phyloP scores from a whole-genome alignment of 2,888 invertebrate genomes.

The Pasiphila rectangulata region DNA sequence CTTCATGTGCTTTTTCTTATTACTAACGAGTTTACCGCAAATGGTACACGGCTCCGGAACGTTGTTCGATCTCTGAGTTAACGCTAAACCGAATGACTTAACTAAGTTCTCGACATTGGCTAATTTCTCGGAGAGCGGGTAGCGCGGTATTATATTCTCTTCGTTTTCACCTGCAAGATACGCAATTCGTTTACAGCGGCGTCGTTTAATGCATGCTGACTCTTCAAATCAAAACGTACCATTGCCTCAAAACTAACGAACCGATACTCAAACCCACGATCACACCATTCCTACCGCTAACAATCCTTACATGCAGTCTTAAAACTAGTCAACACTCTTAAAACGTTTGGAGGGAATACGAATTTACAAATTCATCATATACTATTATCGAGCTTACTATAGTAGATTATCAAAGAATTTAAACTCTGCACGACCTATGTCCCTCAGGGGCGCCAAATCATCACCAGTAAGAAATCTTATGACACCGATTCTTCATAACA shows the following conservation, averaged over 20 bases:
- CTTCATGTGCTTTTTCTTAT: constrained; percentile 85
- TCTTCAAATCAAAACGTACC: constrained; percentile 36
- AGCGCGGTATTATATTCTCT: constrained; percentile 71
- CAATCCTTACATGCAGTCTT: constrained; percentile 51
- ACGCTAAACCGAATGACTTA: constrained; percentile 60
- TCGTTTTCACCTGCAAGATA: constrained; percentile 77
- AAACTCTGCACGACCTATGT: constrained; percentile 59
- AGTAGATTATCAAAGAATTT: constrained; percentile 24
- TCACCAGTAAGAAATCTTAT: constrained; percentile 50
- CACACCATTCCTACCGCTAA: constrained; percentile 34
- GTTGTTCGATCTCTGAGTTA: constrained; percentile 52
- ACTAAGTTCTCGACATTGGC: constrained; percentile 64
- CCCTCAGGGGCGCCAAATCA: constrained; percentile 77
- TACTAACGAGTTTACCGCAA: constrained; percentile 84
- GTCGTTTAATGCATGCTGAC: constrained; percentile 44
- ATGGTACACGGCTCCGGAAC: constrained; percentile 80
- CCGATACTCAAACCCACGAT: constrained; percentile 34
- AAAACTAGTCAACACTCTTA: constrained; percentile 28
- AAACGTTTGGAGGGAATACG: constrained; percentile 19
- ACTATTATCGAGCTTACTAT: constrained; percentile 24
- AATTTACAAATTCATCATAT: constrained; percentile 21
- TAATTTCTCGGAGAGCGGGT: constrained; percentile 60
- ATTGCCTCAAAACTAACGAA: constrained; percentile 23
- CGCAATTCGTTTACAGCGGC: constrained; percentile 55
- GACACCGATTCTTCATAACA: constrained; percentile 74